These are phyloP conservation scores for Drosophila aldrichi DNA, from an alignment of 2,888 invertebrate species.

Conservation along the genomic window DNA sequence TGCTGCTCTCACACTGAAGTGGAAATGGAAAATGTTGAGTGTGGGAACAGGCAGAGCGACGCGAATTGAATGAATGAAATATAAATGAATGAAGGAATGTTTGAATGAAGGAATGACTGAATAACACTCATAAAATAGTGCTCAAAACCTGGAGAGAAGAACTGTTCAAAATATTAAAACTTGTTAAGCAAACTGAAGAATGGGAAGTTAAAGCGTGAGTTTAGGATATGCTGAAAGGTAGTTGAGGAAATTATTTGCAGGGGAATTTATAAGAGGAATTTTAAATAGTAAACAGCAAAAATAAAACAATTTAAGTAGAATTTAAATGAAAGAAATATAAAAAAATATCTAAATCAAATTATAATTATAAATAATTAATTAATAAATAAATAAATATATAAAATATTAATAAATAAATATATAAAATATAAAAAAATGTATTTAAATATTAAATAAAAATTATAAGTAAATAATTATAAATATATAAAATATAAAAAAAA, in stretches of 20 bases:
- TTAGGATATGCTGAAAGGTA: too few relatives aligned
- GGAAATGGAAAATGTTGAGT: conserved; percentile 18
- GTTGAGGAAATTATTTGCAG: too few relatives aligned
- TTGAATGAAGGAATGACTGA: conserved; percentile 15
- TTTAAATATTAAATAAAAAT: too few relatives aligned
- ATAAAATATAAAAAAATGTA: too few relatives aligned
- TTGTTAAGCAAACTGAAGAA: conserved; percentile 4
- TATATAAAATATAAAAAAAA: too few relatives aligned
- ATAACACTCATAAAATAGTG: conserved; percentile 11
- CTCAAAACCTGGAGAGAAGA: background rate
- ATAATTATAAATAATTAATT: too few relatives aligned
- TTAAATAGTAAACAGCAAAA: too few relatives aligned
- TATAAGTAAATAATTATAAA: too few relatives aligned
- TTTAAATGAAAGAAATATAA: background rate
- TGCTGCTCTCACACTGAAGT: conserved; percentile 12
- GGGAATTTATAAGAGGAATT: too few relatives aligned
- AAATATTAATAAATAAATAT: too few relatives aligned
- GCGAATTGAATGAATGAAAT: conserved; percentile 7
- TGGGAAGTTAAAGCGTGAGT: background rate
- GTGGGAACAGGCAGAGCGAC: background rate
- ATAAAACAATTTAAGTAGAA: too few relatives aligned
- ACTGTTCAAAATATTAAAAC: background rate
- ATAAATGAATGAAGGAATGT: conserved; percentile 10
- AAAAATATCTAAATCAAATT: background rate
- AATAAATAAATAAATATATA: too few relatives aligned